Evolutionary conservation across 2,113 vertebrate genomes (phyloP), one percentile per base, ranked within the genome.

Genomic region (Falco punctatus): DNA sequence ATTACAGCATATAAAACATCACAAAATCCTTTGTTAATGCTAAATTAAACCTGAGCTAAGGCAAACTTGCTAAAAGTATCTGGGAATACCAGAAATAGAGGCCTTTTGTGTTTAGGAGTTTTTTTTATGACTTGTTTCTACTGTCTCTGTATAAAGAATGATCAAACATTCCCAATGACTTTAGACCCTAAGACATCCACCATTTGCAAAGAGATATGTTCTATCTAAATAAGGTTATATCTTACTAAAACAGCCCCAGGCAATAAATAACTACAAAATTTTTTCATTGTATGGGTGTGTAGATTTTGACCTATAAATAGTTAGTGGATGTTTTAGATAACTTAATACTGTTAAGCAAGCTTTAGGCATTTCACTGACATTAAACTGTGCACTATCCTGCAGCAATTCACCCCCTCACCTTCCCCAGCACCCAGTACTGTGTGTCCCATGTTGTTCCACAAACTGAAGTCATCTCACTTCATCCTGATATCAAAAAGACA

Each of bases 21-120:
- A 97, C 92, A 95, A 96, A 98, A 95, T 90, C 85, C 94, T 98
- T 97, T 98, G 97, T 97, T 97, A 97, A 97, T 96, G 90, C 79
- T 96, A 97, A 98, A 97, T 98, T 97, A 96, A 96, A 93, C 69
- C 80, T 95, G 91, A 96, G 82, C 82, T 86, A 96, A 96, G 59
- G 40, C 79, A 97, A 97, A 94, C 59, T 96, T 83, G 80, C 49
- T 95, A 91, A 90, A 96, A 97, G 58, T 88, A 92, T 97, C 81
- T 54, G 74, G 82, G 81, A 93, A 65, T 96, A 80, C 35, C 86
- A 95, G 93, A 96, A 97, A 92, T 81, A 91, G 72, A 95, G 61
- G 40, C 35, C 75, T 86, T 94, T 85, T 91, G 67, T 81, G 72
- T n/a, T 93, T 66, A 57, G 54, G 67, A 83, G 65, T 89, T 94